Evolutionary conservation across 2,113 vertebrate genomes (phyloP).

Genomic region (Corythornis vintsioides): DNA sequence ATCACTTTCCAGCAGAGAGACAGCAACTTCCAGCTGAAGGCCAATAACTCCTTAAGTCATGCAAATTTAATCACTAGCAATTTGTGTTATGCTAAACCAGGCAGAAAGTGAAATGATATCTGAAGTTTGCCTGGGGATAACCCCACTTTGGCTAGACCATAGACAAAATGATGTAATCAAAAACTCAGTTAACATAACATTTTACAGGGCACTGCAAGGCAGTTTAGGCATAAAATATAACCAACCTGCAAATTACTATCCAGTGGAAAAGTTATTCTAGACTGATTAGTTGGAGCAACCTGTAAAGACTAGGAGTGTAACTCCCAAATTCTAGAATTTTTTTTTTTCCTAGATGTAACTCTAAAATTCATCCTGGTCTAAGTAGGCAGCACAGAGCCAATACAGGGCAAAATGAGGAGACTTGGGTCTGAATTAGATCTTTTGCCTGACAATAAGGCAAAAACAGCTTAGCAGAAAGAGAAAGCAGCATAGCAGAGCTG

Average conservation of each 20-base stretch:
- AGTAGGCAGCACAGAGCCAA: not conserved
- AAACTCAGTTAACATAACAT: slow-evolving; percentile 33
- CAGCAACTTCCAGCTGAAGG: slow-evolving; percentile 55
- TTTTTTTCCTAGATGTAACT: not conserved
- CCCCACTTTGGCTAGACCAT: slow-evolving; percentile 12
- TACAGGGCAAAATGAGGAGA: not conserved
- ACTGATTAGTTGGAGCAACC: not conserved
- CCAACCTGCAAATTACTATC: slow-evolving; percentile 37
- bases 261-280: not conserved
- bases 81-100: slow-evolving; percentile 61
- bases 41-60: slow-evolving; percentile 63
- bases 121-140: slow-evolving; percentile 55
- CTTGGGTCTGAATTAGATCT: not conserved
- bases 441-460: not conserved
- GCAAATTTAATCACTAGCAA: slow-evolving; percentile 60
- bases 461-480: not conserved
- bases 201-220: slow-evolving; percentile 44
- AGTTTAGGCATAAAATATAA: slow-evolving; percentile 57
- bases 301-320: not conserved
- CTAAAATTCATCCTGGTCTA: not conserved
- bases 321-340: not conserved
- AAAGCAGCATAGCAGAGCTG: not conserved
- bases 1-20: slow-evolving; percentile 61
- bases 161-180: slow-evolving; percentile 59
- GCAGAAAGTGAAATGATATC: slow-evolving; percentile 54